Conservation (phyloP, 2,113 vertebrate species). For the Esox niger region DNA sequence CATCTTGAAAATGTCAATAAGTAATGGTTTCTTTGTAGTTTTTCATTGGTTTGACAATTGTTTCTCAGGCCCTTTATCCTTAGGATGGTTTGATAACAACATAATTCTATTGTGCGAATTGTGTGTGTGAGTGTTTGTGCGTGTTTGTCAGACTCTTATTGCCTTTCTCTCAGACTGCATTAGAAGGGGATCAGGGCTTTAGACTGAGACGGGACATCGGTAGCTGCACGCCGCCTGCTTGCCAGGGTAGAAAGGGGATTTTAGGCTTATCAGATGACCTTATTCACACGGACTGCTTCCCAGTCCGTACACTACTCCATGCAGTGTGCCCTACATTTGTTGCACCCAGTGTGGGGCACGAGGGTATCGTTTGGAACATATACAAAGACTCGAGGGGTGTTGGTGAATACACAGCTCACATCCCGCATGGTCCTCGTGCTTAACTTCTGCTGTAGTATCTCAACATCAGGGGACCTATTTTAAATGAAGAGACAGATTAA, state of each 20-base stretch:
- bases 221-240: too few relatives aligned
- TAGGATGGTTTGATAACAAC: not conserved
- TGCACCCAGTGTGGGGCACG: too few relatives aligned
- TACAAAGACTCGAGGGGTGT: slow-evolving; percentile 2
- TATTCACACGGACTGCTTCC: slow-evolving; percentile 12
- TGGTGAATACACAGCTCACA: slow-evolving; percentile 9
- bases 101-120: too few relatives aligned
- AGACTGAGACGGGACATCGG: not conserved
- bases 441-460: not conserved
- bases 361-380: too few relatives aligned
- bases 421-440: not conserved
- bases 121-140: too few relatives aligned
- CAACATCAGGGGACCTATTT: not conserved
- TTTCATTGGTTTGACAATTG: not conserved
- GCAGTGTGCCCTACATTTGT: too few relatives aligned
- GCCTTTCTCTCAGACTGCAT: not conserved
- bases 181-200: slow-evolving; percentile 1
- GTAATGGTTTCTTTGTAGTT: not conserved
- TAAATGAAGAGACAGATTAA: too few relatives aligned
- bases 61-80: not conserved
- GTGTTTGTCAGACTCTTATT: too few relatives aligned
- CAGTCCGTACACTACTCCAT: not conserved
- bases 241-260: not conserved
- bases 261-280: slow-evolving; percentile 63
- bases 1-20: too few relatives aligned